Percentiles rank a stretch among this genome's conserved stretches.
These are phyloP conservation scores for Pyrgilauda ruficollis DNA, from an alignment of 2,113 vertebrate genomes.

Conservation along the genomic window DNA sequence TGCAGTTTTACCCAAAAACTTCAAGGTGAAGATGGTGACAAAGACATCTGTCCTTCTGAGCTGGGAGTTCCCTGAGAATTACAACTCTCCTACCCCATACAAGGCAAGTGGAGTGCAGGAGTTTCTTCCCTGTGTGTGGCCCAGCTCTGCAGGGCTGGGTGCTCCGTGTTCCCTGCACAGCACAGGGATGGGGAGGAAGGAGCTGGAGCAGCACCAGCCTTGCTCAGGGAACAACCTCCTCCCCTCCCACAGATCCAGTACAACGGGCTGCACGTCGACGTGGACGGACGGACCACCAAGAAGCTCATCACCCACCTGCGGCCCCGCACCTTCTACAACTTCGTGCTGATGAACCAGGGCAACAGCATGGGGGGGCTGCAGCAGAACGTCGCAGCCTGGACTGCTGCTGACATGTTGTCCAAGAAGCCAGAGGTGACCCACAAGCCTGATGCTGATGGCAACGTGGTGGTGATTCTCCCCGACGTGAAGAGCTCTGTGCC, in stretches of 20 bases:
- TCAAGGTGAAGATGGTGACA: slow-evolving; percentile 94
- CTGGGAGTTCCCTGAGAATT: slow-evolving; percentile 93
- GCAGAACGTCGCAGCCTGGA: slow-evolving; percentile 86
- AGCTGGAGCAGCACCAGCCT: neutral
- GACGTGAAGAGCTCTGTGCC: slow-evolving; percentile 80
- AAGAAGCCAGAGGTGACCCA: slow-evolving; percentile 87
- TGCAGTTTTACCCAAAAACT: slow-evolving; percentile 96
- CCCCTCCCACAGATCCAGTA: slow-evolving; percentile 86
- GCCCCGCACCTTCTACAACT: slow-evolving; percentile 90
- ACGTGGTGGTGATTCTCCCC: slow-evolving; percentile 82
- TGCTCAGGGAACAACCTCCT: neutral
- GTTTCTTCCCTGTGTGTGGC: neutral
- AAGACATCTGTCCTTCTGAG: slow-evolving; percentile 91
- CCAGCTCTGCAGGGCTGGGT: neutral
- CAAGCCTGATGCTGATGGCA: slow-evolving; percentile 83
- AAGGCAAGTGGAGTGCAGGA: slow-evolving; percentile 73
- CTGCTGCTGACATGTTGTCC: slow-evolving; percentile 82
- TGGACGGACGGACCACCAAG: slow-evolving; percentile 88
- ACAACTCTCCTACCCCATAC: slow-evolving; percentile 83
- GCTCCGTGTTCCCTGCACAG: neutral
- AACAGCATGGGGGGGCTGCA: slow-evolving; percentile 84
- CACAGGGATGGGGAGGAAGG: fast-evolving
- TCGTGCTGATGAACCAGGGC: slow-evolving; percentile 86
- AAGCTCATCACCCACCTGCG: slow-evolving; percentile 87
- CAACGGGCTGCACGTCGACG: slow-evolving; percentile 85